phyloP scores from a whole-genome alignment of 2,113 vertebrate genomes.

The Morone saxatilis region DNA sequence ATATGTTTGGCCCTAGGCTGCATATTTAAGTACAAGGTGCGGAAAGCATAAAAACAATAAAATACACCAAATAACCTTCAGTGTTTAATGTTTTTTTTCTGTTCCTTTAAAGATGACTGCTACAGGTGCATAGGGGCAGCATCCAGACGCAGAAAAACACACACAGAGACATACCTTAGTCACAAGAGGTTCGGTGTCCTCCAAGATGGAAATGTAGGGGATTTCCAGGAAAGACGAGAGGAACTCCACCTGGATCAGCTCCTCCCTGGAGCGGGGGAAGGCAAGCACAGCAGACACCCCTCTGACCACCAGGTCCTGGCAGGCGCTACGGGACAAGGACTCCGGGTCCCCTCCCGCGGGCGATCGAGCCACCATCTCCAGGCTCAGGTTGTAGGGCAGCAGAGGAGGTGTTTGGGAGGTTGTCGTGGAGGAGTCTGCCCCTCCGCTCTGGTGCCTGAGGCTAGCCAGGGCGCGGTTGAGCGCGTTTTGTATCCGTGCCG shows the following conservation, averaged over 20 bases:
- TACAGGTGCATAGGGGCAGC: slow-evolving; percentile 39
- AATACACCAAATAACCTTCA: not conserved
- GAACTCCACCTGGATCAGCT: slow-evolving; percentile 94
- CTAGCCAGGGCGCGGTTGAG: slow-evolving; percentile 87
- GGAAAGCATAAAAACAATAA: not conserved
- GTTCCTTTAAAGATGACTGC: slow-evolving; percentile 23
- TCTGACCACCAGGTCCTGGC: slow-evolving; percentile 87
- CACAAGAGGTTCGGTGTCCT: slow-evolving; percentile 87
- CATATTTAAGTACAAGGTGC: slow-evolving; percentile 16
- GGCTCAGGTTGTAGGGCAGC: slow-evolving; percentile 89
- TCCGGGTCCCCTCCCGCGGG: slow-evolving; percentile 87
- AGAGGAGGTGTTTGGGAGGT: slow-evolving; percentile 73
- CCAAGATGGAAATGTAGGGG: slow-evolving; percentile 92
- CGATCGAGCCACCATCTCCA: slow-evolving; percentile 87
- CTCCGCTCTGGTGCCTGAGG: slow-evolving; percentile 78
- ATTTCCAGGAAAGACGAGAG: slow-evolving; percentile 90
- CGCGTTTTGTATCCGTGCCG: slow-evolving; percentile 85
- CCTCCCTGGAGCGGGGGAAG: slow-evolving; percentile 90
- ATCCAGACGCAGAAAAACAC: not conserved
- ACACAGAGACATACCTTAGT: slow-evolving; percentile 85
- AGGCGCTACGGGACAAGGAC: slow-evolving; percentile 88
- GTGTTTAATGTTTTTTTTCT: not conserved
- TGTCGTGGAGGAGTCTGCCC: slow-evolving; percentile 57
- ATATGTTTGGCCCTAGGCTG: not conserved
- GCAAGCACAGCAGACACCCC: slow-evolving; percentile 91